Evolutionary conservation across 2,888 invertebrate genomes (phyloP).

Genomic region (Oligia latruncula): DNA sequence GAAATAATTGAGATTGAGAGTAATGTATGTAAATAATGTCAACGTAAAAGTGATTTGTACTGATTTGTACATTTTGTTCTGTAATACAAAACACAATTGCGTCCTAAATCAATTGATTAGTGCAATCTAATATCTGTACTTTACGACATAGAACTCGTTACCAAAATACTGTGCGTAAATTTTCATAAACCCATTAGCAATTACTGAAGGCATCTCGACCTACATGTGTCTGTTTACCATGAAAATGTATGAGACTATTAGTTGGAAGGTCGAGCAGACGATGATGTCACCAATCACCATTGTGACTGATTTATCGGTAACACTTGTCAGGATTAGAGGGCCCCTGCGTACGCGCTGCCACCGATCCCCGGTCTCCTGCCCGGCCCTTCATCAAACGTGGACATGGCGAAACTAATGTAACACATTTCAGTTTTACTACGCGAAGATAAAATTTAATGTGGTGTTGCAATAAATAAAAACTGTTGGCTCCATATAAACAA

Average conservation of each 20-base stretch:
- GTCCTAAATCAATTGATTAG: constrained; percentile 60
- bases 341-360: constrained; percentile 54
- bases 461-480: constrained; percentile 57
- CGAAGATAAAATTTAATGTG: constrained; percentile 67
- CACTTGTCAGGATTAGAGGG: constrained; percentile 82
- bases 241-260: constrained; percentile 83
- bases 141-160: constrained; percentile 49
- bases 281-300: constrained; percentile 87
- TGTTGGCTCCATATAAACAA: constrained; percentile 48
- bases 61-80: constrained; percentile 26
- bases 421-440: constrained; percentile 68
- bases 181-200: constrained; percentile 78
- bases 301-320: constrained; percentile 83
- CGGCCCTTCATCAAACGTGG: constrained; percentile 65
- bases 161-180: constrained; percentile 61
- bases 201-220: constrained; percentile 79
- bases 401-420: constrained; percentile 63
- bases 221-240: constrained; percentile 77
- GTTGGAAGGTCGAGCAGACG: constrained; percentile 83
- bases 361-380: constrained; percentile 6
- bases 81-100: constrained; percentile 35
- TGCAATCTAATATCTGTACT: constrained; percentile 55
- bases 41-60: constrained; percentile 48
- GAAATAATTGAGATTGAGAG: constrained; percentile 27
- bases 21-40: constrained; percentile 52